Evolutionary conservation across 2,797 vertebrate genomes (phyloP).

Genomic region (Pachyuromys duprasi): DNA sequence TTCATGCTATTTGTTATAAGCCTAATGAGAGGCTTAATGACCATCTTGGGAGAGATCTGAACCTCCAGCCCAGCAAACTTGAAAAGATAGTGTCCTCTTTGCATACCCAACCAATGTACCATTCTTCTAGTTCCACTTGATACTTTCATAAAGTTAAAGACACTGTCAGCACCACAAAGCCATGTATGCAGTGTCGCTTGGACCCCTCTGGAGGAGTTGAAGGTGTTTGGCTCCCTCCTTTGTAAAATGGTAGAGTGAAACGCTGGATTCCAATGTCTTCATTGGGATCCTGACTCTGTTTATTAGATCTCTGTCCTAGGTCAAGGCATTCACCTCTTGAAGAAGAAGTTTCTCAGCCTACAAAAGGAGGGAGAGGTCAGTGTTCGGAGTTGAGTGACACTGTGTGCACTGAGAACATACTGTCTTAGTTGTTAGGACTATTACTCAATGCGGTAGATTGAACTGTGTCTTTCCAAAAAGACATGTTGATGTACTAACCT

Average conservation of each 20-base stretch:
- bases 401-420: not conserved
- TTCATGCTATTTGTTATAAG: not conserved
- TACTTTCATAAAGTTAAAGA: not conserved
- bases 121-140: not conserved
- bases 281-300: not conserved
- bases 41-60: not conserved
- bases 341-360: not conserved
- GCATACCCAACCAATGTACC: not conserved
- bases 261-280: not conserved
- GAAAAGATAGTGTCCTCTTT: not conserved
- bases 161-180: not conserved
- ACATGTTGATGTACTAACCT: not conserved
- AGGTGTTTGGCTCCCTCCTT: not conserved
- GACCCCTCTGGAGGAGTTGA: not conserved
- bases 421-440: not conserved
- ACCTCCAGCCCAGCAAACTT: not conserved
- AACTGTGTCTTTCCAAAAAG: not conserved
- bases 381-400: not conserved
- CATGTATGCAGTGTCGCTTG: not conserved
- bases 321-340: not conserved
- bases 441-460: not conserved
- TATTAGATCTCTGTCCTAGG: conserved; percentile 11
- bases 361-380: not conserved
- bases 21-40: not conserved
- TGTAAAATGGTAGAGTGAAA: not conserved